Evolutionary conservation across 2,113 vertebrate genomes (phyloP).

Genomic region (Pithys albifrons): DNA sequence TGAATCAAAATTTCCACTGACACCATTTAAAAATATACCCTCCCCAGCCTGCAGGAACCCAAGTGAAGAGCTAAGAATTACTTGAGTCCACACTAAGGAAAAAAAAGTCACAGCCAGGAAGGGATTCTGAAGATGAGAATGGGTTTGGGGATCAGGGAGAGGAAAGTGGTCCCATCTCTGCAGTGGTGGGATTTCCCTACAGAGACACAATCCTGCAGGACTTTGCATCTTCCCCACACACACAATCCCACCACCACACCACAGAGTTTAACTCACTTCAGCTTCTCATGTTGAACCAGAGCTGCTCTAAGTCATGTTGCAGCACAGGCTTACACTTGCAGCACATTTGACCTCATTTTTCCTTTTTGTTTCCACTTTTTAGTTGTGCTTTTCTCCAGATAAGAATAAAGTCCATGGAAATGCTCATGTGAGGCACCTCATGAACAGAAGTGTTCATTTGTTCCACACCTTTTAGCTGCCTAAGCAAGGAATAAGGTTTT

Average conservation of each 20-base stretch:
- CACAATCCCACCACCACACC: neutral
- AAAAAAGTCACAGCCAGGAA: neutral
- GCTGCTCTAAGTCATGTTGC: neutral
- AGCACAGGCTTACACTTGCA: neutral
- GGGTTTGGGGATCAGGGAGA: neutral
- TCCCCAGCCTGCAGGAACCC: neutral
- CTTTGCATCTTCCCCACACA: rapidly evolving
- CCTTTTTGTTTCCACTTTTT: neutral
- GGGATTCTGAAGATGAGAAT: neutral
- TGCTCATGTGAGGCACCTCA: neutral
- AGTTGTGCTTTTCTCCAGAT: neutral
- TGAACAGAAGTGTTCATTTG: neutral
- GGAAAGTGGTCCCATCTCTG: neutral
- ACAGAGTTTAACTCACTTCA: neutral
- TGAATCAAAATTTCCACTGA: conserved; percentile 49
- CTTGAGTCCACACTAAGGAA: neutral
- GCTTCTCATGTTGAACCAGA: neutral
- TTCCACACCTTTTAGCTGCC: neutral
- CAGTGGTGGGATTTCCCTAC: neutral
- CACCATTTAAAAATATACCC: neutral
- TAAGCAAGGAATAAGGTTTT: neutral
- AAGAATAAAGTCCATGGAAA: neutral
- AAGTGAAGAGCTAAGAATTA: neutral
- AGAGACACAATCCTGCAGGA: neutral
- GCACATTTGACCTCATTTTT: neutral